Evolutionary conservation across 2,888 invertebrate species (phyloP).

Genomic region (Clitarchus hookeri): DNA sequence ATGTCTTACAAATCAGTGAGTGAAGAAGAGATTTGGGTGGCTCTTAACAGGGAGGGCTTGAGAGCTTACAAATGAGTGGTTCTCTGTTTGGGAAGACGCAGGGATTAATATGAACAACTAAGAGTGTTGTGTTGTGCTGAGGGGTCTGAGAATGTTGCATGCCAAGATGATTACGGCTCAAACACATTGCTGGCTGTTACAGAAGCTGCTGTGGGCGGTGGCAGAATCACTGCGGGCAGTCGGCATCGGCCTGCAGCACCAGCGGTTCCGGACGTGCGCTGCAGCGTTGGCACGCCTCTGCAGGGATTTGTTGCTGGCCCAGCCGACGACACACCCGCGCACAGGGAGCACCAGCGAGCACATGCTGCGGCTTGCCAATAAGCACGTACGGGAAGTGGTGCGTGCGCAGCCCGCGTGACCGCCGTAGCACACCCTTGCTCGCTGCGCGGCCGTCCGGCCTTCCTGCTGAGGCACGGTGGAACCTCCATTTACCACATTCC

Average conservation of each 20-base stretch:
- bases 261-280: slow-evolving; percentile 73
- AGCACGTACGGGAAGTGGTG: slow-evolving; percentile 32
- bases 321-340: slow-evolving; percentile 37
- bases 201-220: slow-evolving; percentile 83
- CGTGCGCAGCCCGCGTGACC: not conserved
- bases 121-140: too few relatives aligned
- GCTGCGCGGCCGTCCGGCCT: not conserved
- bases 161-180: too few relatives aligned
- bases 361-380: slow-evolving; percentile 65
- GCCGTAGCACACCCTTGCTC: not conserved
- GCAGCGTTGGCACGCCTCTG: slow-evolving; percentile 69
- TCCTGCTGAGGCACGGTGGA: too few relatives aligned
- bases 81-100: too few relatives aligned
- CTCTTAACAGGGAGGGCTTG: too few relatives aligned
- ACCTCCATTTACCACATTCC: too few relatives aligned
- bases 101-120: too few relatives aligned
- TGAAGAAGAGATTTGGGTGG: too few relatives aligned
- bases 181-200: slow-evolving; percentile 45
- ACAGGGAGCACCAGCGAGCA: slow-evolving; percentile 70
- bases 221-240: slow-evolving; percentile 73
- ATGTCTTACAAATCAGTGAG: too few relatives aligned
- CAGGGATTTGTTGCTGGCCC: slow-evolving; percentile 60
- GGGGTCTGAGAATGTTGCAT: too few relatives aligned
- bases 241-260: slow-evolving; percentile 70
- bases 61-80: too few relatives aligned